Evolutionary conservation across 1,140 invertebrate species (phyloP), one percentile per base, ranked within the genome.

Genomic region (Nasonia giraulti): DNA sequence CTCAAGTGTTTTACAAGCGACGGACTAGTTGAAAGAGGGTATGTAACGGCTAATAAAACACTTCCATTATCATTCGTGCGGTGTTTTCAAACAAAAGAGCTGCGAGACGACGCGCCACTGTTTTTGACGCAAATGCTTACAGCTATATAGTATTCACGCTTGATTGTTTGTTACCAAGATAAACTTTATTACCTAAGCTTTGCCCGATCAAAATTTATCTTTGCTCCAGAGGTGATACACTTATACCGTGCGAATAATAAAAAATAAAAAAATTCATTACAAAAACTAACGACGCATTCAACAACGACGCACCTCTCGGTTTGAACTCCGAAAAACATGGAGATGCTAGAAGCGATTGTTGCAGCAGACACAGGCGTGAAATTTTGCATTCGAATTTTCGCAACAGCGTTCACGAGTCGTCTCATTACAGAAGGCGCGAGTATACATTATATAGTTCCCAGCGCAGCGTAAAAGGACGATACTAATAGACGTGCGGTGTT

Each of bases 1-100:
- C 75, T 66, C 31, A 40, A 78, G 76, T 47, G 55, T 66, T 78
- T 78, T 78, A 78, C 27, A 78, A 78, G 74, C 40, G 11, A 66
- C 31, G 27, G 50, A 62, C 47, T 78, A 55, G 1, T 66, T 50
- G 55, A 78, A 78, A 62, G 55, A 78, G 27, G 14, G 33, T 37
- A 37, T 37, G 5, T 77, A 55, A 78, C 50, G 14, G 50, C 76
- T 78, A 78, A 78, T 78, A 78, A 78, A 78, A 55, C 23, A 31
- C 31, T 78, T 66, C 27, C 27, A 78, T 62, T 66, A 78, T 37
- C 55, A 66, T 66, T 17, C 23, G n/a, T 33, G 23, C 31, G 17
- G 44, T 77, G 44, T 50, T 77, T 47, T 47, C 44, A 50, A 77
- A 77, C 40, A 77, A 77, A 31, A n/a, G 44, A 77, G n/a, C n/a